Conservation (phyloP, 2,113 vertebrate species). For the Prunella fulvescens region DNA sequence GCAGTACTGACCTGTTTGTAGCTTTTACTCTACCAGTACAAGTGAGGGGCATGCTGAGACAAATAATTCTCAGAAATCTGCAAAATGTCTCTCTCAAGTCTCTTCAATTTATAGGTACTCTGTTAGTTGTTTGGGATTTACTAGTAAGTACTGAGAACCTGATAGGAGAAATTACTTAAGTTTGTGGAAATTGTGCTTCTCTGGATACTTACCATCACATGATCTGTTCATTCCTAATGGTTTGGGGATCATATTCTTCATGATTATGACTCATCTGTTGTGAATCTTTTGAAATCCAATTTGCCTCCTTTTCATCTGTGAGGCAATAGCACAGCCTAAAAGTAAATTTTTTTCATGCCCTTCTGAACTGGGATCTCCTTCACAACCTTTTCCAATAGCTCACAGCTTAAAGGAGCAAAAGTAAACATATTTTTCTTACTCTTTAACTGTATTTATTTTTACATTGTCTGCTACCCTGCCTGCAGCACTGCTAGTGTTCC, state of each 20-base stretch:
- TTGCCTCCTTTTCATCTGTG: not conserved
- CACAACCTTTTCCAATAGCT: not conserved
- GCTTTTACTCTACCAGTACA: not conserved
- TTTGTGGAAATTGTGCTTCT: not conserved
- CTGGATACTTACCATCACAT: not conserved
- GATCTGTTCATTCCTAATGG: not conserved
- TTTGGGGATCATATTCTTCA: not conserved
- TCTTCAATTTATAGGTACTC: not conserved
- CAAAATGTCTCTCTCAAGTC: not conserved
- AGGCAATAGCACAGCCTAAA: not conserved
- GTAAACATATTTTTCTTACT: constrained; percentile 34
- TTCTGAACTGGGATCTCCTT: constrained; percentile 8
- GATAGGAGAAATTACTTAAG: not conserved
- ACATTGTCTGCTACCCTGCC: not conserved
- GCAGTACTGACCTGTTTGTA: not conserved
- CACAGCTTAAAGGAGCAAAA: constrained; percentile 28
- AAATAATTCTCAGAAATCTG: not conserved
- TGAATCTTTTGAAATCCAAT: not conserved
- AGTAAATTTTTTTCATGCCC: not conserved
- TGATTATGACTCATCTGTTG: not conserved
- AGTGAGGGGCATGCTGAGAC: not conserved
- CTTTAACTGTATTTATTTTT: constrained; percentile 55
- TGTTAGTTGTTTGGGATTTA: not conserved
- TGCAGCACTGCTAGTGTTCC: constrained; percentile 16
- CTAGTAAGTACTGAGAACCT: not conserved